Evolutionary conservation across 1,140 invertebrate species (phyloP).

Genomic region (Caerostris darwini): DNA sequence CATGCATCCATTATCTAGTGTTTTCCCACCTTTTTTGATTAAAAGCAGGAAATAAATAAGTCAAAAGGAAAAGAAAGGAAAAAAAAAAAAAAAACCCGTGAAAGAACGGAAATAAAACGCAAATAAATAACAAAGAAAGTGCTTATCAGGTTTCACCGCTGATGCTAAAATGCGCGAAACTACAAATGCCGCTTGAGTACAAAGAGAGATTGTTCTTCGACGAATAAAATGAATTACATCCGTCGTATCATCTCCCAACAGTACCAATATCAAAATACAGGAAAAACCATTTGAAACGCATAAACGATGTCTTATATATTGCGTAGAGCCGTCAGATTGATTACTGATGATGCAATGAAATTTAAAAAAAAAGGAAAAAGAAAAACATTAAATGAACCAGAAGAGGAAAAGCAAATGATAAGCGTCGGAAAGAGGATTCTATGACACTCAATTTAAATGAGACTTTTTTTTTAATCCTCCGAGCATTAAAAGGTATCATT

Average conservation of each 20-base stretch:
- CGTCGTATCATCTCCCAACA: not conserved
- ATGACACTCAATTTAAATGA: slow-evolving; percentile 31
- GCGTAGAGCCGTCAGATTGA: not conserved
- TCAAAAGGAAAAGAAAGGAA: not conserved
- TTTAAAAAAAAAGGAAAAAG: not conserved
- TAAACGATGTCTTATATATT: not conserved
- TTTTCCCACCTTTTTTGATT: no score
- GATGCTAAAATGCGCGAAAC: not conserved
- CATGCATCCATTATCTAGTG: no score
- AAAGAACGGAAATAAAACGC: not conserved
- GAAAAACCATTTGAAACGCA: not conserved
- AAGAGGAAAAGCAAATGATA: slow-evolving; percentile 6
- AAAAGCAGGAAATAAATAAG: no score
- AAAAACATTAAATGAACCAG: slow-evolving; percentile 19
- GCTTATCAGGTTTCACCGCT: not conserved
- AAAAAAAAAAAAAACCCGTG: not conserved
- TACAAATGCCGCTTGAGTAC: not conserved
- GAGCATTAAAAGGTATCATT: not conserved
- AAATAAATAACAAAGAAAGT: not conserved
- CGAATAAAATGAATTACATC: not conserved
- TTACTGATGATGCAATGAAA: not conserved
- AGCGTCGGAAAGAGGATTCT: not conserved
- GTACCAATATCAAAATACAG: not conserved
- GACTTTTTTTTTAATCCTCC: slow-evolving; percentile 25
- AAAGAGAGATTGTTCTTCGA: not conserved